Evolutionary conservation across 2,888 invertebrate species (phyloP).

Genomic region (Diplolepis rosae): DNA sequence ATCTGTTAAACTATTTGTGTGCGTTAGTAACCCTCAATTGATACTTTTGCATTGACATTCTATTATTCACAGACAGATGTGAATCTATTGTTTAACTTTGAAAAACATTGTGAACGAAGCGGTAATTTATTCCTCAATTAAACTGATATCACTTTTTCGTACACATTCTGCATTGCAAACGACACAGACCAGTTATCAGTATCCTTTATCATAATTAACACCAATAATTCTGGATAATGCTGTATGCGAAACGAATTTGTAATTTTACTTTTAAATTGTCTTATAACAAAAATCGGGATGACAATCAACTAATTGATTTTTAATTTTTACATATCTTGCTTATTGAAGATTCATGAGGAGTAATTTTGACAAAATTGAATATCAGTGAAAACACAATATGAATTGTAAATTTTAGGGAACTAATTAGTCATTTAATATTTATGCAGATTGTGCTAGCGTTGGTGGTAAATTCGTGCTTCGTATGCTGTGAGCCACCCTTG

Average conservation of each 20-base stretch:
- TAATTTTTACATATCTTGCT: no score
- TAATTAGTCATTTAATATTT: no score
- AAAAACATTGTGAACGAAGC: conserved; percentile 25
- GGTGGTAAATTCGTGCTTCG: conserved; percentile 57
- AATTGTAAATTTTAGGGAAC: conserved; percentile 1
- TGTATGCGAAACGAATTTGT: no score
- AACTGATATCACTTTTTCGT: conserved; percentile 24
- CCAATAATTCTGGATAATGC: background rate
- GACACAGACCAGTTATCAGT: background rate
- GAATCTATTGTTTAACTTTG: conserved; percentile 18
- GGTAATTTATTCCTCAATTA: conserved; percentile 24
- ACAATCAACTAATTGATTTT: no score
- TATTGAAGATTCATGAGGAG: no score
- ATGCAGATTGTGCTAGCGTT: conserved; percentile 55
- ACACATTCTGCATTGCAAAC: conserved; percentile 5
- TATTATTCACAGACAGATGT: conserved; percentile 4
- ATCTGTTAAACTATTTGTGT: conserved; percentile 22
- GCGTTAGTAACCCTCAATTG: conserved; percentile 19
- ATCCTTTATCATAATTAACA: background rate
- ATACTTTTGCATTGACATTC: background rate
- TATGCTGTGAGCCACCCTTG: conserved; percentile 62
- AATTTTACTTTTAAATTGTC: no score
- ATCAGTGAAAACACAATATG: background rate
- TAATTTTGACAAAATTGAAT: background rate
- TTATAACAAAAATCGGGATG: background rate